These are phyloP conservation scores for Myioborus melanocephalus DNA, from an alignment of 2,797 vertebrate species.

Conservation along the genomic window DNA sequence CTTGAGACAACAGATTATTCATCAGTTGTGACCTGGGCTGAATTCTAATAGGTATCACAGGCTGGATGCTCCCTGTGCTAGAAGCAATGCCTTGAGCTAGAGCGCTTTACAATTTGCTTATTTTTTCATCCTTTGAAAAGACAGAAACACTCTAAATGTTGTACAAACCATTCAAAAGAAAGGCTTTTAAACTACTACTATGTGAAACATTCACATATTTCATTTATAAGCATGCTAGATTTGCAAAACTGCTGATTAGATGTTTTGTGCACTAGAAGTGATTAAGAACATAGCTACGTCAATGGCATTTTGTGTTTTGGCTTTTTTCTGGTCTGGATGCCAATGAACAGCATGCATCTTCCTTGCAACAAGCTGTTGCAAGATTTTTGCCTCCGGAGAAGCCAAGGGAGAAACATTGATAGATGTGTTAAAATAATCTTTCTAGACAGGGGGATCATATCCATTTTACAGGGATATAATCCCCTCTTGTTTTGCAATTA, in stretches of 20 bases:
- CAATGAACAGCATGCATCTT: conserved; percentile 69
- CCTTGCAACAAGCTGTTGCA: conserved; percentile 68
- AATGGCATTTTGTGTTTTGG: conserved; percentile 60
- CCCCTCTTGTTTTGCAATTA: background rate
- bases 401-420: conserved; percentile 56
- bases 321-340: conserved; percentile 52
- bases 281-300: conserved; percentile 61
- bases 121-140: background rate
- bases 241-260: conserved; percentile 65
- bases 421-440: conserved; percentile 51
- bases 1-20: conserved; percentile 3
- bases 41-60: background rate
- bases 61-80: background rate
- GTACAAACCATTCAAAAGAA: conserved; percentile 17
- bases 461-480: conserved; percentile 2
- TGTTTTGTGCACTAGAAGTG: conserved; percentile 49
- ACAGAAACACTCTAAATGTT: background rate
- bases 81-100: background rate
- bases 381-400: conserved; percentile 55
- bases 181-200: conserved; percentile 12
- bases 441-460: conserved; percentile 32
- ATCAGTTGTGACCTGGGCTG: background rate
- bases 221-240: conserved; percentile 36
- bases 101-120: background rate
- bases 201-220: conserved; percentile 41